Conservation (phyloP, 2,797 vertebrate genomes). For the Poeciliopsis gracilis region DNA sequence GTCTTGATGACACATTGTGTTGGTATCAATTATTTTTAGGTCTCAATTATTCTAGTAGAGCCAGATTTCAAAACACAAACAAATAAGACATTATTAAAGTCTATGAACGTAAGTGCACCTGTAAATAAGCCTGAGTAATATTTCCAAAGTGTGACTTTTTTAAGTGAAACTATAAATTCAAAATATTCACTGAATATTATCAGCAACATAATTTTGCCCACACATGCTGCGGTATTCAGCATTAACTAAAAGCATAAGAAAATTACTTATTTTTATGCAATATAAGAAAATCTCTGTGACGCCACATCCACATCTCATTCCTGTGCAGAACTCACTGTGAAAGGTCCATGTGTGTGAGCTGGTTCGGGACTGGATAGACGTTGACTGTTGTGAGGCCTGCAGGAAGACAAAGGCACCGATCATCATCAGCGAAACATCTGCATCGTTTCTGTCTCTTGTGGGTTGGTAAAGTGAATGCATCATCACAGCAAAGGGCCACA, state of each 20-base stretch:
- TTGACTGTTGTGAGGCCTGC: conserved; percentile 88
- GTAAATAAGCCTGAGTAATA: background rate
- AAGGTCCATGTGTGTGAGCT: conserved; percentile 89
- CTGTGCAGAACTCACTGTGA: conserved; percentile 85
- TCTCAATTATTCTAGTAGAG: background rate
- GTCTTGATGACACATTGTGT: background rate
- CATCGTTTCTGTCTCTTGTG: conserved; percentile 3
- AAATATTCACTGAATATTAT: background rate
- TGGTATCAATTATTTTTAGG: background rate
- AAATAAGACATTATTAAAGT: background rate
- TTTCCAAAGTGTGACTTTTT: background rate
- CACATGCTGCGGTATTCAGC: background rate
- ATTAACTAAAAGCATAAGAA: background rate
- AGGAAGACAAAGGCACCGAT: conserved; percentile 58
- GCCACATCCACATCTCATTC: conserved; percentile 23
- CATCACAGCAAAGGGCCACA: conserved; percentile 19
- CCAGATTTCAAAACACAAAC: background rate
- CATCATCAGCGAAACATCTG: conserved; percentile 40
- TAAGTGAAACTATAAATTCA: background rate
- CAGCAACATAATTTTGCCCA: background rate
- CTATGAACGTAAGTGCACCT: background rate
- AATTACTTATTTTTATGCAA: conserved; percentile 26
- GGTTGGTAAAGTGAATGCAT: conserved; percentile 15
- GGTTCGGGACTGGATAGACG: conserved; percentile 90
- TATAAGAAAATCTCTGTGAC: conserved; percentile 13